A percentile compares a stretch with the other conserved stretches of the same genome.
These are phyloP conservation scores for Mixornis gularis DNA, from an alignment of 2,113 vertebrate genomes.

Conservation along the genomic window DNA sequence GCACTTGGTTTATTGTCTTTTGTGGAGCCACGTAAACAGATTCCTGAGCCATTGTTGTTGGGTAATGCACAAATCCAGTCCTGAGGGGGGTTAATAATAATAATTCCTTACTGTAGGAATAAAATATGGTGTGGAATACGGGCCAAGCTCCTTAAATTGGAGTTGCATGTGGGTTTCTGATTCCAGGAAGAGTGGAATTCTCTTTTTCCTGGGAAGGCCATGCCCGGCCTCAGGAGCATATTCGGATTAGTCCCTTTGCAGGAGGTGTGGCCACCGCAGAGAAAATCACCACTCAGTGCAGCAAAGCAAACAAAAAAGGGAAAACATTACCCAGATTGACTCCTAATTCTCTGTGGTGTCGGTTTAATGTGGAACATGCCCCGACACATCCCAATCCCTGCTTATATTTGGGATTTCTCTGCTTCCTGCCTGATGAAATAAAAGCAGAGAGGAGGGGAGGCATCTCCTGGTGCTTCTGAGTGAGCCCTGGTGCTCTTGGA, in stretches of 20 bases:
- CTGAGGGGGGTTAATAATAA: not conserved
- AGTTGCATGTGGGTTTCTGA: not conserved
- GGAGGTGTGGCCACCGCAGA: slow-evolving; percentile 13
- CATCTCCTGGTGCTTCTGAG: not conserved
- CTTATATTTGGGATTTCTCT: not conserved
- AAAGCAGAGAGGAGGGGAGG: not conserved
- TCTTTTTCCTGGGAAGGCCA: not conserved
- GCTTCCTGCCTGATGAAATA: not conserved
- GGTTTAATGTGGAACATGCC: not conserved
- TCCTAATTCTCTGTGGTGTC: not conserved
- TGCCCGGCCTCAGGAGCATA: not conserved
- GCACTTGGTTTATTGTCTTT: not conserved
- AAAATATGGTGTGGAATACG: not conserved
- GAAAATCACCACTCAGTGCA: slow-evolving; percentile 18
- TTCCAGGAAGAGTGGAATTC: not conserved
- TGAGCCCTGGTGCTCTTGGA: accelerated
- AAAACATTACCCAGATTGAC: not conserved
- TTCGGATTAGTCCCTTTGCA: not conserved
- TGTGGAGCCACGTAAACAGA: not conserved
- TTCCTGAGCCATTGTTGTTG: not conserved
- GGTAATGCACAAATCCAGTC: not conserved
- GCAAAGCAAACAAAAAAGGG: slow-evolving; percentile 15
- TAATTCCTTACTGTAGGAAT: not conserved
- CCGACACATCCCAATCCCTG: accelerated
- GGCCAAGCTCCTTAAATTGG: not conserved